Evolutionary conservation across 2,797 vertebrate species (phyloP).

Genomic region (Megaceryle alcyon): DNA sequence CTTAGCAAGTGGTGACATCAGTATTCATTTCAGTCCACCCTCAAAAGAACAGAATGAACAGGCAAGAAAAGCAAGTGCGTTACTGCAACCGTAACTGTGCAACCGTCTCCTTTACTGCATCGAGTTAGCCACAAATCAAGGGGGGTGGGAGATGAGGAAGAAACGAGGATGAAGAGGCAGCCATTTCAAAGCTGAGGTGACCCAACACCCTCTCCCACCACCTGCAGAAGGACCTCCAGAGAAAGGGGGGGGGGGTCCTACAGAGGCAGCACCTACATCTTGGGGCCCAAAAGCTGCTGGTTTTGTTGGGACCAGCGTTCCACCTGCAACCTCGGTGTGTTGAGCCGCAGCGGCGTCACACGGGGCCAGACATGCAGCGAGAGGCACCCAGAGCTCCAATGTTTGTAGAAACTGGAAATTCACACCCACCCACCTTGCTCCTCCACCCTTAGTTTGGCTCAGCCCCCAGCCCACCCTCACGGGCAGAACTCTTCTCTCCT

Average conservation of each 20-base stretch:
- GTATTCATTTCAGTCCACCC: neutral
- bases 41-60: neutral
- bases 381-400: neutral
- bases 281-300: accelerated
- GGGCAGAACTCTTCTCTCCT: neutral
- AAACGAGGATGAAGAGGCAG: constrained; percentile 25
- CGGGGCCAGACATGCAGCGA: neutral
- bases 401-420: neutral
- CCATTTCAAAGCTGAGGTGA: neutral
- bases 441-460: accelerated
- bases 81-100: neutral
- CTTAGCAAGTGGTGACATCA: neutral
- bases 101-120: neutral
- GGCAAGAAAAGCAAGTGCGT: neutral
- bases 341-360: accelerated
- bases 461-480: neutral
- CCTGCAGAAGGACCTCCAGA: neutral
- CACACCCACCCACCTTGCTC: neutral
- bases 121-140: neutral
- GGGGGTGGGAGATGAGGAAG: neutral
- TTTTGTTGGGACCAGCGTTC: accelerated
- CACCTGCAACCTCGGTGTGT: accelerated
- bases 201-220: neutral
- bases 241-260: neutral
- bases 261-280: neutral